Base-by-base conservation (phyloP, 1,140 invertebrate species). In the Drosophila nigrodunni region DNA sequence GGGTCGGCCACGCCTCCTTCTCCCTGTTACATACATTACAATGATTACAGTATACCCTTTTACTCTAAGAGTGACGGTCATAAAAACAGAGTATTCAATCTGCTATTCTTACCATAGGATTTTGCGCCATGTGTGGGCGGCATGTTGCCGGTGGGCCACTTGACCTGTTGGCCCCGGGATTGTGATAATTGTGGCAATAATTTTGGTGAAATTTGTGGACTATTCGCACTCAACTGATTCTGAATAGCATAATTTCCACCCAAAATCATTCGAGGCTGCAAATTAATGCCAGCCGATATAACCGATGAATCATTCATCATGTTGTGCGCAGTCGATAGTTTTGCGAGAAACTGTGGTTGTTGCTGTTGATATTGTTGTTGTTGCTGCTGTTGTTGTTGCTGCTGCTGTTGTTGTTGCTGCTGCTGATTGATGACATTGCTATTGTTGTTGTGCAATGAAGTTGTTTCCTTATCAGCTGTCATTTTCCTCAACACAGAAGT, bases 401-500 rank as follows among this genome's bases (percentile, higher is more conserved):
- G 39, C 34, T 92, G 82, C 2, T 52, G 49, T 8, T 52, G 30
- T 13, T 30, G 49, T 52, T 52, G 25, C n/a, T 52, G 49, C 21
- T 52, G 50, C 6, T 54, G n/a, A 34, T 61, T 93, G 91, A 54
- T 92, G 87, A 59, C 55, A 57, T 34, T 50, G 50, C 34, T 57
- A 11, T 46, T 54, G 21, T 59, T 66, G 21, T 59, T 66, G 3
- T 72, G 65, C 46, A 64, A 43, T 21, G 61, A 58, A 43, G 58
- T 58, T 35, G 78, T 50, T 77, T 97, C 96, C 92, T 97, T 97
- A 78, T 98, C 97, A 18, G 97, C 97, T 44, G 97, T 97, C 97
- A 98, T 97, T 93, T 98, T 98, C 35, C 97, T 94, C 82, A 98
- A 94, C 39, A 97, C 96, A 47, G 97, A 97, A 7, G 97, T 98